Conservation (phyloP, 2,797 vertebrate genomes). For the Psittacula echo region DNA sequence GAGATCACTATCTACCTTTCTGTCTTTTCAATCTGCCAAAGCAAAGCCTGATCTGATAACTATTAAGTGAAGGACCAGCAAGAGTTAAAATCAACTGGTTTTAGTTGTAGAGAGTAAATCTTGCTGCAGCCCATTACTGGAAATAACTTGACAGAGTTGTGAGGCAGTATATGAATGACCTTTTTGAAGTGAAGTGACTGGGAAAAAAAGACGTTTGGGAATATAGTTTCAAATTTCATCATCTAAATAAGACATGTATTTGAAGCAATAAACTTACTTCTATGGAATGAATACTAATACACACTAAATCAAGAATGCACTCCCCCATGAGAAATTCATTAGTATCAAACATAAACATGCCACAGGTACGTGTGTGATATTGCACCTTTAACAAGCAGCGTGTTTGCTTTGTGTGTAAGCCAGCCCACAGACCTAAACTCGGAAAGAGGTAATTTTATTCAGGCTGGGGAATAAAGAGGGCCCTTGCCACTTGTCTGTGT, state of each 20-base stretch:
- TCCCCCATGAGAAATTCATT: rapidly evolving
- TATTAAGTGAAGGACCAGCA: rapidly evolving
- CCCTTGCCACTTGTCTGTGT: neutral
- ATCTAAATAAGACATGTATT: neutral
- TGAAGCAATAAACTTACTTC: neutral
- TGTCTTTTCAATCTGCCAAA: neutral
- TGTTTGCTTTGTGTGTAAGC: rapidly evolving
- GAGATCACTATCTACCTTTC: neutral
- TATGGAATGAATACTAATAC: neutral
- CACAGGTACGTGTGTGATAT: neutral
- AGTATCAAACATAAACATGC: neutral
- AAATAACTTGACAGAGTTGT: neutral
- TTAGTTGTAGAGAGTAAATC: neutral
- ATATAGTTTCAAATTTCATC: neutral
- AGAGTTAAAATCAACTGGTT: neutral
- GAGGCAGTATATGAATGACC: neutral
- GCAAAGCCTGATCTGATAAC: neutral
- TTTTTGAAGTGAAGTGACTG: neutral
- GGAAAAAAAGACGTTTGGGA: neutral
- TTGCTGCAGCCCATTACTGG: neutral
- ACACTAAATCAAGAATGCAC: rapidly evolving
- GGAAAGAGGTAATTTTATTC: neutral
- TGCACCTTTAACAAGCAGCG: neutral
- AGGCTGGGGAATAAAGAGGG: neutral
- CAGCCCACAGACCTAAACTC: neutral